Percentiles rank a stretch among this genome's conserved stretches.
Conservation (phyloP, 2,113 vertebrate species). For the Myotis lucifugus region DNA sequence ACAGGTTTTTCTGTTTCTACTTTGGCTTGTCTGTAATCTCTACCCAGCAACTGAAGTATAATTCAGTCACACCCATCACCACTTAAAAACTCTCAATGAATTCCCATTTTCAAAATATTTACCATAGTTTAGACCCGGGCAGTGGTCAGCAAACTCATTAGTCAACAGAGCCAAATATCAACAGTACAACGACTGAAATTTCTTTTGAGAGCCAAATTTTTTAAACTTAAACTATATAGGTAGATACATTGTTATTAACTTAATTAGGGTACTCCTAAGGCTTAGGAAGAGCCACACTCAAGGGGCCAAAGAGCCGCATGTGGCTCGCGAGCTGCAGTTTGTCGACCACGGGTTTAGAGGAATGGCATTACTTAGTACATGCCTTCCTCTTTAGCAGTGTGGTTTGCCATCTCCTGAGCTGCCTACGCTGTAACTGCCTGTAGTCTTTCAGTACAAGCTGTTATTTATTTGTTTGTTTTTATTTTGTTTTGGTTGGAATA, state of each 20-base stretch:
- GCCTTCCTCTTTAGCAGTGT: background rate
- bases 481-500: background rate
- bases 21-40: background rate
- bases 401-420: background rate
- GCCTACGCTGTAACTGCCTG: rapidly evolving
- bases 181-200: no score
- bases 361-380: background rate
- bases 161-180: no score
- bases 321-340: no score
- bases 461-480: background rate
- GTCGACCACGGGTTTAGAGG: background rate
- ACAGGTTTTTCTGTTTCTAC: background rate
- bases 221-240: no score
- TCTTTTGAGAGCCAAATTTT: no score
- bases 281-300: no score
- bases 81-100: background rate
- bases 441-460: background rate
- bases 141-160: no score
- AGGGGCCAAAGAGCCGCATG: no score
- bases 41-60: background rate
- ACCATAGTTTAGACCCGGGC: background rate
- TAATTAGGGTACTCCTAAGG: no score
- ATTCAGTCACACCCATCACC: background rate
- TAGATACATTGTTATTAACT: no score
- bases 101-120: background rate